These are phyloP conservation scores for Nomada goodeniana DNA, from an alignment of 2,888 invertebrate species.

Conservation along the genomic window DNA sequence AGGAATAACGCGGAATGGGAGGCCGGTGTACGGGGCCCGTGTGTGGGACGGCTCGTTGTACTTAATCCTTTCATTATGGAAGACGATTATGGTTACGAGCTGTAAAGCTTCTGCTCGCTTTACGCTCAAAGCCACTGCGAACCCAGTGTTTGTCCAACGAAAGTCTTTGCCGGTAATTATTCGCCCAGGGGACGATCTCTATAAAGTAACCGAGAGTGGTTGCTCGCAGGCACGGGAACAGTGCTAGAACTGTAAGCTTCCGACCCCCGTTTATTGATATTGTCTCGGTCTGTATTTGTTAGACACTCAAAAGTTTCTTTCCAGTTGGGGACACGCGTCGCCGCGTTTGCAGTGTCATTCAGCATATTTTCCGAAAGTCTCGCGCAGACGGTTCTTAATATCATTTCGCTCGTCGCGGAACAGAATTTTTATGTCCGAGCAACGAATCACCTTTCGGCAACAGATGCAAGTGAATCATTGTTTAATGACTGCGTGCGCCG, in stretches of 20 bases:
- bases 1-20: neutral
- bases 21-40: neutral
- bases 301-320: too few species aligned
- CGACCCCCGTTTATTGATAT: too few species aligned
- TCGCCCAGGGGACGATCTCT: slow-evolving; percentile 7
- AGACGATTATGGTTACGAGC: slow-evolving; percentile 23
- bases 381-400: too few species aligned
- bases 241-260: neutral
- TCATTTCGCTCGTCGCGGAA: too few species aligned
- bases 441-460: too few species aligned
- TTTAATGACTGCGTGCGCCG: too few species aligned
- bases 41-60: neutral
- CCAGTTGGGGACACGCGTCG: too few species aligned
- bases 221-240: neutral
- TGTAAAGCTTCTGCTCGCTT: slow-evolving; percentile 15
- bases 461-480: too few species aligned
- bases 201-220: slow-evolving; percentile 6
- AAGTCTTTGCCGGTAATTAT: slow-evolving; percentile 16
- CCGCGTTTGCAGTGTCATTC: too few species aligned
- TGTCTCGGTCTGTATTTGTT: too few species aligned
- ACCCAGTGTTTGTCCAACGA: slow-evolving; percentile 11
- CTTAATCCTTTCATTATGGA: slow-evolving; percentile 15
- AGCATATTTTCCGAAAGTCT: too few species aligned
- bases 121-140: slow-evolving; percentile 8
- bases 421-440: too few species aligned